Evolutionary conservation across 2,888 invertebrate species (phyloP), one percentile per base, ranked within the genome.

Genomic region (Cryptus armator): DNA sequence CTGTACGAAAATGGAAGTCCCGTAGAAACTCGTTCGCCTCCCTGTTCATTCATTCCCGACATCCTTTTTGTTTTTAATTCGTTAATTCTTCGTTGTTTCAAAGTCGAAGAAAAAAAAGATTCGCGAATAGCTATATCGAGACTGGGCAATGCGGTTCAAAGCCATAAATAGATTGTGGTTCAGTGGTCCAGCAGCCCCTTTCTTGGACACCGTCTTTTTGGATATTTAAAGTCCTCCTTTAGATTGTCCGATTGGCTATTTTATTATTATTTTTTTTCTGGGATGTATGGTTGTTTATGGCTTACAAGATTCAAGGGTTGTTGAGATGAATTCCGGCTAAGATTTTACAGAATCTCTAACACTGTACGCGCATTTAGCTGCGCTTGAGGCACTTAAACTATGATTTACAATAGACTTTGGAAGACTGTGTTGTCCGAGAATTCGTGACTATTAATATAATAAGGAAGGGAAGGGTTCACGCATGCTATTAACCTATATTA

Each of bases 1-100:
- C 46, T 51, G 70, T 75, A 81, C 81, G 75, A 81, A 81, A 81
- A 81, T 81, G 84, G 81, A 74, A 84, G 72, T 84, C 43, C 62
- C 64, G 64, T 75, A 78, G 71, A 78, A 85, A 85, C 84, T 78
- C 71, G 84, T 75, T 81, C 78, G 81, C 75, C 78, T 81, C 66
- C 29, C 70, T 66, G 76, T 74, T 81, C 76, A 67, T 78, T 81
- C 81, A 46, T 74, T 78, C 78, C 37, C n/a, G 14, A 12, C 32
- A 16, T 51, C 16, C 10, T 37, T 67, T 72, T 83, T 4, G 24
- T 84, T 48, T 56, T 29, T 19, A 46, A 29, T 46, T 74, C 46
- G 44, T 66, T 19, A 37, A 64, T 71, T 37, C 37, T 68, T 51
- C 37, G 67, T 56, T 81, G 51, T 53, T 43, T 62, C 56, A 37